Evolutionary conservation across 2,797 vertebrate genomes (phyloP).

Genomic region (Pseudochirops cupreus): DNA sequence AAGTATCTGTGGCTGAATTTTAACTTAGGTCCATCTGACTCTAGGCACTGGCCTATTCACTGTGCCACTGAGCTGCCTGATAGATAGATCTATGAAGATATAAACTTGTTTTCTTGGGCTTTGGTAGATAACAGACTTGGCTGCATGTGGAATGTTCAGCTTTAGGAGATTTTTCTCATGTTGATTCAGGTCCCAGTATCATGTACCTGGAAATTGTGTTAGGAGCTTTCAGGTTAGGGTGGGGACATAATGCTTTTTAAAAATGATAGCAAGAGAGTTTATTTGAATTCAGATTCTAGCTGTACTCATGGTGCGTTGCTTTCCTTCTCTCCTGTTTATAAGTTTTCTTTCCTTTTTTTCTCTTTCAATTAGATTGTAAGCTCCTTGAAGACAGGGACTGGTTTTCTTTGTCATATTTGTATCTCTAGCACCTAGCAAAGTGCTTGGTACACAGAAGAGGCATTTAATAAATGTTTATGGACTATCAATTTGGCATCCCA

Average conservation of each 20-base stretch:
- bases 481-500: background rate
- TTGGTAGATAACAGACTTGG: background rate
- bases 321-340: background rate
- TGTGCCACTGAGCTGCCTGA: background rate
- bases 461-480: background rate
- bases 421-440: background rate
- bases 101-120: background rate
- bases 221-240: background rate
- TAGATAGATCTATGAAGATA: background rate
- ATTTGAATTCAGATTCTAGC: background rate
- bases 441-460: background rate
- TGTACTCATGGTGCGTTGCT: background rate
- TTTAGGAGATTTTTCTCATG: background rate
- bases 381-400: background rate
- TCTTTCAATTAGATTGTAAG: background rate
- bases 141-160: background rate
- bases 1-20: background rate
- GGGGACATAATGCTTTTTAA: background rate
- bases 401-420: background rate
- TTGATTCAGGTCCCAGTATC: background rate
- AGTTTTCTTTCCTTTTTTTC: background rate
- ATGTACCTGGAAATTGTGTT: background rate
- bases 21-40: background rate
- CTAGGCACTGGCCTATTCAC: accelerated
- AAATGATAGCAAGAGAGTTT: background rate